These are phyloP conservation scores for Vanacampus margaritifer DNA, from an alignment of 2,113 vertebrate genomes.

Conservation along the genomic window DNA sequence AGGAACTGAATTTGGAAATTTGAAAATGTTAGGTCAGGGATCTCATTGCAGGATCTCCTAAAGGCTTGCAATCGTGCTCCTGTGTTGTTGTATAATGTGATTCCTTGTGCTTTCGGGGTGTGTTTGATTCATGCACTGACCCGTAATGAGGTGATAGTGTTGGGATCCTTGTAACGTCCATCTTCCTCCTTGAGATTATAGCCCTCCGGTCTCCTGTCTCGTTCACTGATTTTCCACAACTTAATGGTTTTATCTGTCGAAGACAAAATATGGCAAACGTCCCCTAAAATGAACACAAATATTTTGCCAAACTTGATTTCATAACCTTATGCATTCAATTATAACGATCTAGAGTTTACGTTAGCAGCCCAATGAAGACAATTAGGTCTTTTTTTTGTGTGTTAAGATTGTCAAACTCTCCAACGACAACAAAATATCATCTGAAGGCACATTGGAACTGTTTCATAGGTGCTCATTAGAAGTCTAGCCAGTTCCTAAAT, in stretches of 20 bases:
- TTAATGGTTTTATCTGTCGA: slow-evolving; percentile 96
- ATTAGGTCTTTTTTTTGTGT: too few species aligned
- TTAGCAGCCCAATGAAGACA: too few species aligned
- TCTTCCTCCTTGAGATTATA: slow-evolving; percentile 88
- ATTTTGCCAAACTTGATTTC: not conserved
- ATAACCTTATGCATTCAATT: too few species aligned
- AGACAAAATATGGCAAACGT: not conserved
- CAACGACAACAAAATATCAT: too few species aligned
- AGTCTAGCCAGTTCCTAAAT: not conserved
- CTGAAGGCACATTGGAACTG: too few species aligned
- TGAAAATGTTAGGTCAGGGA: not conserved
- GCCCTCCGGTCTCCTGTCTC: slow-evolving; percentile 94
- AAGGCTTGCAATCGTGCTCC: too few species aligned
- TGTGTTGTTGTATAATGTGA: not conserved
- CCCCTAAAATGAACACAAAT: too few species aligned
- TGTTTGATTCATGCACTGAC: slow-evolving; percentile 37
- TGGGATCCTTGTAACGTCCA: slow-evolving; percentile 72
- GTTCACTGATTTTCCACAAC: slow-evolving; percentile 98
- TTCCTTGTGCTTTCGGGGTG: not conserved
- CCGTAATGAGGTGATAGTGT: slow-evolving; percentile 70
- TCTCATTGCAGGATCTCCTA: too few species aligned
- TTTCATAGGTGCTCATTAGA: not conserved
- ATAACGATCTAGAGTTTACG: too few species aligned
- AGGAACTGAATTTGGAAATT: not conserved
- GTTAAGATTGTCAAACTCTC: too few species aligned